Percentiles rank a stretch among this genome's conserved stretches.
These are phyloP conservation scores for Microcebus tavaratra DNA, from an alignment of 2,113 vertebrate species.

Conservation along the genomic window DNA sequence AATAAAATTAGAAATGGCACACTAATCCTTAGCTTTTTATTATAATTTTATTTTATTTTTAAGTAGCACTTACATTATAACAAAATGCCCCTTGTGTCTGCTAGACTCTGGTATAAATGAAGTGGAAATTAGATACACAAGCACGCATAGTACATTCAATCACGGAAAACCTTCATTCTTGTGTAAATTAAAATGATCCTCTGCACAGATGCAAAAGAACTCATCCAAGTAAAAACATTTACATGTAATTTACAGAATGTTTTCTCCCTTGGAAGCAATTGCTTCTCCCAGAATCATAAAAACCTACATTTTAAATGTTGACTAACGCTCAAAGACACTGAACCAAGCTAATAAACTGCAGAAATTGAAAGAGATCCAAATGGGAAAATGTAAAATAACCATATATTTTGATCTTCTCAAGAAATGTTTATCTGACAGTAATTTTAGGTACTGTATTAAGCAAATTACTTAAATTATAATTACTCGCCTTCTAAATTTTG, in stretches of 20 bases:
- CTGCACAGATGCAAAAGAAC: constrained; percentile 78
- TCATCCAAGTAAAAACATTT: constrained; percentile 82
- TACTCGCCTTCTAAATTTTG: constrained; percentile 50
- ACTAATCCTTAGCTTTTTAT: constrained; percentile 69
- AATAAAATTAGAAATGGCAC: constrained; percentile 64
- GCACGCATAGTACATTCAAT: constrained; percentile 33
- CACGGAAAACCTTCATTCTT: constrained; percentile 72
- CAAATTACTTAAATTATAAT: constrained; percentile 68
- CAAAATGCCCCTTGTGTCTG: constrained; percentile 70
- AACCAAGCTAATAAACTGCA: constrained; percentile 76
- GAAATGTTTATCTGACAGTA: constrained; percentile 72
- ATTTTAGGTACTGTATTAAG: constrained; percentile 70
- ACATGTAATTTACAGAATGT: constrained; percentile 82
- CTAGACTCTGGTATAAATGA: constrained; percentile 75
- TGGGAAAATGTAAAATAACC: constrained; percentile 72
- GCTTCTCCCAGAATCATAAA: constrained; percentile 75
- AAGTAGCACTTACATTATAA: constrained; percentile 71
- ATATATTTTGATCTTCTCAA: constrained; percentile 68
- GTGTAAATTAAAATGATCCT: constrained; percentile 81
- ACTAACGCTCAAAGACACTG: constrained; percentile 78
- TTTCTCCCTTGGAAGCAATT: constrained; percentile 81
- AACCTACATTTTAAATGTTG: constrained; percentile 79
- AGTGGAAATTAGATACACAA: constrained; percentile 75
- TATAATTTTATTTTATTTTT: constrained; percentile 73
- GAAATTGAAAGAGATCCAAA: constrained; percentile 75